phyloP scores from a whole-genome alignment of 2,797 vertebrate species.

The Girardinus metallicus region DNA sequence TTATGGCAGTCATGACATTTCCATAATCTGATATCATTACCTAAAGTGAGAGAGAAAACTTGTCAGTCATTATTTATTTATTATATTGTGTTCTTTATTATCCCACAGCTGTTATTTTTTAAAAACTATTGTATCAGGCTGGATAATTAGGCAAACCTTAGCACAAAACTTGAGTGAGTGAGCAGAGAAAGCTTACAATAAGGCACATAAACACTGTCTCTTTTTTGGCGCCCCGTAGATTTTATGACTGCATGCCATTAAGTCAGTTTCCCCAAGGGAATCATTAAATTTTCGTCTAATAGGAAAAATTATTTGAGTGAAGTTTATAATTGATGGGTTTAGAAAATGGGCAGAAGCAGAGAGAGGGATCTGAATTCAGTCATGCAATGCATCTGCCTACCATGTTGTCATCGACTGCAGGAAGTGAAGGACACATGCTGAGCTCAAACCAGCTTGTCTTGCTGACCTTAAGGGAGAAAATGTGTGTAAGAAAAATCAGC shows the following conservation, averaged over 20 bases:
- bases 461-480: constrained; percentile 58
- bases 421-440: constrained; percentile 72
- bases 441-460: constrained; percentile 59
- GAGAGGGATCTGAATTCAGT: constrained; percentile 48
- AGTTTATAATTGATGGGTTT: constrained; percentile 27
- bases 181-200: constrained; percentile 25
- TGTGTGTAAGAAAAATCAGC: constrained; percentile 22
- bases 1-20: neutral
- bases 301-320: constrained; percentile 8
- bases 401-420: constrained; percentile 72
- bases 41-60: neutral
- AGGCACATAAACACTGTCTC: constrained; percentile 21
- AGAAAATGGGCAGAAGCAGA: constrained; percentile 27
- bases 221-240: constrained; percentile 36
- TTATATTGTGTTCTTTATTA: neutral
- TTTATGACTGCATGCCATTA: constrained; percentile 24
- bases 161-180: constrained; percentile 13
- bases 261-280: constrained; percentile 31
- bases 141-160: constrained; percentile 32
- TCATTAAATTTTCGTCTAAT: constrained; percentile 52
- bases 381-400: constrained; percentile 53
- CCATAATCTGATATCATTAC: neutral
- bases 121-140: constrained; percentile 14
- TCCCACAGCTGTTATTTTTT: constrained; percentile 17
- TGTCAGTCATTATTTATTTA: neutral